phyloP scores from a whole-genome alignment of 1,140 invertebrate species.

The Liolophura sinensis region DNA sequence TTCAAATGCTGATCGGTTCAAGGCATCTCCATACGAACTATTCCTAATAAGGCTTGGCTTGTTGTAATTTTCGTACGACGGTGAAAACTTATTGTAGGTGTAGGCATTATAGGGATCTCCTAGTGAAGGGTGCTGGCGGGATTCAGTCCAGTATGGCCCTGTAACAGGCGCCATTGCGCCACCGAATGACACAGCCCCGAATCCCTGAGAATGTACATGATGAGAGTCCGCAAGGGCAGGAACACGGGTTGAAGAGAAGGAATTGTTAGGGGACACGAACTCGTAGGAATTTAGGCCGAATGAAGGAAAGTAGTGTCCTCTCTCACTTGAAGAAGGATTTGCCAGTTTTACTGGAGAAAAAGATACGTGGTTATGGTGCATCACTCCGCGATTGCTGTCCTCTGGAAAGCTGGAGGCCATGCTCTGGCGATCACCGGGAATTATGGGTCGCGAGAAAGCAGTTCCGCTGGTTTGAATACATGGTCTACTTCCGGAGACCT shows the following conservation, averaged over 20 bases:
- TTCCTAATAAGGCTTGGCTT: constrained; percentile 34
- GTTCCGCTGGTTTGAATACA: constrained; percentile 21
- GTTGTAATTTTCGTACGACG: constrained; percentile 38
- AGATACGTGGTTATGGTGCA: constrained; percentile 16
- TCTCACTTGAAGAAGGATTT: constrained; percentile 31
- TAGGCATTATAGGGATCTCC: constrained; percentile 36
- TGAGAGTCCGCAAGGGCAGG: constrained; percentile 26
- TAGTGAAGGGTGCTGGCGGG: constrained; percentile 20
- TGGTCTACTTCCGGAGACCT: no score
- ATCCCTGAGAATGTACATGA: constrained; percentile 27
- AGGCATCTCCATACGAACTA: constrained; percentile 31
- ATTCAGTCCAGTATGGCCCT: constrained; percentile 36
- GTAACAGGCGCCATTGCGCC: constrained; percentile 23
- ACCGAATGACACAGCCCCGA: constrained; percentile 25
- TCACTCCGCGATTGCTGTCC: constrained; percentile 15
- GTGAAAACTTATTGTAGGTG: constrained; percentile 30
- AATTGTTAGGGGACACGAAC: constrained; percentile 27
- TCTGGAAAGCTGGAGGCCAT: constrained; percentile 17
- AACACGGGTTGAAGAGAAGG: constrained; percentile 19
- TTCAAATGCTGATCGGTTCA: constrained; percentile 36
- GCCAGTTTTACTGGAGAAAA: constrained; percentile 34
- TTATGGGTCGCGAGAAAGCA: constrained; percentile 35
- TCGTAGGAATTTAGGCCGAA: constrained; percentile 37
- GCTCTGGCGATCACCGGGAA: constrained; percentile 19
- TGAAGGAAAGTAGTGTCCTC: constrained; percentile 37